Conservation (phyloP, 2,888 invertebrate species). For the Monoplex corrugatus region DNA sequence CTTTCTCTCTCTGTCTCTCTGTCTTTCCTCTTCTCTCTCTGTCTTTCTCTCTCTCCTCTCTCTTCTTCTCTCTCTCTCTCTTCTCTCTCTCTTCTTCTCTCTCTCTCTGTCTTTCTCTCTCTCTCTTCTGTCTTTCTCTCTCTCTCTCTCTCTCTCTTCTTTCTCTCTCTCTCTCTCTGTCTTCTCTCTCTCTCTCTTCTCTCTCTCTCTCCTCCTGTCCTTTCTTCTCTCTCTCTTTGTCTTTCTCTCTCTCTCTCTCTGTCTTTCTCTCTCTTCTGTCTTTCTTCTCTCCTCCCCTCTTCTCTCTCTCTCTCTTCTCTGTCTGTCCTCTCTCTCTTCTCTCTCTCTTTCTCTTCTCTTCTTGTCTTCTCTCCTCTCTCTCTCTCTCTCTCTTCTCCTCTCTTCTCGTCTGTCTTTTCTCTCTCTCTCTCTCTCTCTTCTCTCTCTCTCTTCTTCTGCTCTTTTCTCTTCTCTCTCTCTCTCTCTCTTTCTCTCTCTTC, state of each 20-base stretch:
- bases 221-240: neutral
- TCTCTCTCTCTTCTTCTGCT: neutral
- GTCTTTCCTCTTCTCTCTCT: neutral
- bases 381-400: conserved; percentile 3
- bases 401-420: neutral
- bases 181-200: neutral
- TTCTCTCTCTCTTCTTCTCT: neutral
- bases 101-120: neutral
- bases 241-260: neutral
- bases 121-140: neutral
- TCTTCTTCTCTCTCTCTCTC: no score
- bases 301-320: neutral
- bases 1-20: conserved; percentile 16
- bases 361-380: neutral
- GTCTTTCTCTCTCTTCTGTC: neutral
- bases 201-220: neutral
- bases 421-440: neutral
- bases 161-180: neutral
- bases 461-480: no score
- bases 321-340: neutral
- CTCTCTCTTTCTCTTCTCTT: no score
- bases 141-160: neutral
- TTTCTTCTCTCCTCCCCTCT: neutral
- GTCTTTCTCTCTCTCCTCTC: neutral
- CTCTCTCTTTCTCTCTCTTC: no score